Evolutionary conservation across 2,888 invertebrate genomes (phyloP).

Genomic region (Drosophila borealis): DNA sequence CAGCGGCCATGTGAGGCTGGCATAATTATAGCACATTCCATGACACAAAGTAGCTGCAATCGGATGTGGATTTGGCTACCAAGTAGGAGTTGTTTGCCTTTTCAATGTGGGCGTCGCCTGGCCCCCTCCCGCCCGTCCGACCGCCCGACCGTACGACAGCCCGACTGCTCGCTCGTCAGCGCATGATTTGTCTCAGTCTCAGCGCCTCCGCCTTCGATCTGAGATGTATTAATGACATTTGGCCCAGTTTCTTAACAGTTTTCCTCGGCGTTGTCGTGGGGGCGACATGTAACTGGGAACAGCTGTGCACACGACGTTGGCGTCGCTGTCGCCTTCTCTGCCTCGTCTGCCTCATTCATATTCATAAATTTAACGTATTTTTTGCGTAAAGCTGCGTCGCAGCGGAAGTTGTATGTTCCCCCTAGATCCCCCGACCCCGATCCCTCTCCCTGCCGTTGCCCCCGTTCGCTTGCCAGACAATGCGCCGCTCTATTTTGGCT

Average conservation of each 20-base stretch:
- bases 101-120: conserved; percentile 58
- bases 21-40: conserved; percentile 77
- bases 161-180: conserved; percentile 19
- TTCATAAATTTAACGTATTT: conserved; percentile 71
- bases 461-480: conserved; percentile 54
- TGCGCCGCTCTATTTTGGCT: conserved; percentile 75
- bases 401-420: conserved; percentile 66
- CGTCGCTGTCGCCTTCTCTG: conserved; percentile 12
- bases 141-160: background rate
- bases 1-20: conserved; percentile 42
- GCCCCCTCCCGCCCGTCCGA: conserved; percentile 1
- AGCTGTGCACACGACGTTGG: conserved; percentile 48
- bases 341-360: conserved; percentile 69
- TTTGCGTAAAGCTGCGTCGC: conserved; percentile 64
- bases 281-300: conserved; percentile 51
- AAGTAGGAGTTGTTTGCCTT: conserved; percentile 47
- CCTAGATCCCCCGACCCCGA: background rate
- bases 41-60: conserved; percentile 70
- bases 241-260: conserved; percentile 68
- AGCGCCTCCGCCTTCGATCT: conserved; percentile 51
- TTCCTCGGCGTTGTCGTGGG: conserved; percentile 39
- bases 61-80: conserved; percentile 58
- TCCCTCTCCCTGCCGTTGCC: background rate
- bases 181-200: conserved; percentile 38
- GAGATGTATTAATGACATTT: conserved; percentile 79